Base-by-base conservation (phyloP, 2,113 vertebrate genomes). In the Mirounga angustirostris region DNA sequence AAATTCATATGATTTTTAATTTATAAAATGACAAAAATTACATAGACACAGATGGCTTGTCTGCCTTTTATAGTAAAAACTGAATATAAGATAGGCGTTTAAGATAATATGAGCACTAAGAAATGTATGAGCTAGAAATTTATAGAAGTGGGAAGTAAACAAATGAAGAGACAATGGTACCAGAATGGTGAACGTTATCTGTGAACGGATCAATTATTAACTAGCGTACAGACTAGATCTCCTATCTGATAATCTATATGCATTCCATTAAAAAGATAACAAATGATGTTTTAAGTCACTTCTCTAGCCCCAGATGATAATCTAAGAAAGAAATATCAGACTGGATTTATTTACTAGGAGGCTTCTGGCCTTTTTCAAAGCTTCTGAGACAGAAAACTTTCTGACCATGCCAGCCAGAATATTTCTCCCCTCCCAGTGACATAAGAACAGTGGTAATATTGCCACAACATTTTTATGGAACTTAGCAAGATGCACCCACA, bases 311-410 rank as follows among this genome's bases (percentile, higher is more conserved):
- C 30, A 63, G 61, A 36, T 36, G 58, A 54, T 59, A 26, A 91
- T 4, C 21, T 63, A 88, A 81, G 58, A 82, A 79, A 89, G n/a
- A 65, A 36, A 69, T 24, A 15, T 14, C 67, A 36, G 30, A 24
- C 7, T 61, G 10, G 10, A 69, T 50, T 83, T 81, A 61, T 19
- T 89, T 56, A 54, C 3, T 21, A 63, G 43, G 67, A 56, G 19
- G 78, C 4, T 36, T 30, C 14, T 69, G 14, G 18, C 15, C 9
- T 36, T 80, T 74, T 59, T 18, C 33, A 78, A 61, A 87, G 65
- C 54, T 80, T 87, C 52, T 85, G 54, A 89, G n/a, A 89, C 33
- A 87, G 69, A 85, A 81, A 94, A 91, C 3, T 56, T 71, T 74
- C 14, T 24, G 15, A 40, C 61, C 15, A 43, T 4, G 30, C 30